Conservation (phyloP, 2,797 vertebrate genomes). For the Epinephelus coioides region DNA sequence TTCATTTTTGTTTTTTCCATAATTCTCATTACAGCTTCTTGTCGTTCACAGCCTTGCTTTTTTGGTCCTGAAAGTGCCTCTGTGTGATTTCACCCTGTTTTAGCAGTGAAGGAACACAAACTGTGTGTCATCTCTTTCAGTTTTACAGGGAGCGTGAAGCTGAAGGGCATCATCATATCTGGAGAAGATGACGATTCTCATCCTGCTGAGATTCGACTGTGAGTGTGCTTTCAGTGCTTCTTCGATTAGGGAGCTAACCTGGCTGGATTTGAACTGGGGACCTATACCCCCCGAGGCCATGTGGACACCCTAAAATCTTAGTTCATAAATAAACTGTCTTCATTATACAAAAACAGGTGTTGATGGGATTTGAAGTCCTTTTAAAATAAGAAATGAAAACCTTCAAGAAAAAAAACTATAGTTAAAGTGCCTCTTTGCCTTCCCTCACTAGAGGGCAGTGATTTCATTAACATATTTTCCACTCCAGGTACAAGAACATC, state of each 20-base stretch:
- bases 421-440: neutral
- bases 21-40: neutral
- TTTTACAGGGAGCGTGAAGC: slow-evolving; percentile 96
- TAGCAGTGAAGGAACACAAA: neutral
- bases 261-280: neutral
- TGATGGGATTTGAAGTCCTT: neutral
- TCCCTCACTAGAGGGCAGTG: neutral
- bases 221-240: slow-evolving; percentile 69
- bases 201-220: slow-evolving; percentile 96
- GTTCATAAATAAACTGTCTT: no score
- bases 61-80: neutral
- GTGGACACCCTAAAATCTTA: no score
- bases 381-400: neutral
- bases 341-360: no score
- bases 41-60: neutral
- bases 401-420: neutral
- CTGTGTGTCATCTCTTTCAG: slow-evolving; percentile 80
- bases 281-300: no score
- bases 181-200: slow-evolving; percentile 93
- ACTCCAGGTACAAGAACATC: slow-evolving; percentile 94
- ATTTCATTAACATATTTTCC: neutral
- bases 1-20: slow-evolving; percentile 17
- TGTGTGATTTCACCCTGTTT: neutral
- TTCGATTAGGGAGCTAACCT: neutral
- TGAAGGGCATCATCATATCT: slow-evolving; percentile 94